A percentile compares a stretch with the other conserved stretches of the same genome.
These are phyloP conservation scores for Laticauda laticaudata DNA, from an alignment of 2,113 vertebrate genomes.

Conservation along the genomic window DNA sequence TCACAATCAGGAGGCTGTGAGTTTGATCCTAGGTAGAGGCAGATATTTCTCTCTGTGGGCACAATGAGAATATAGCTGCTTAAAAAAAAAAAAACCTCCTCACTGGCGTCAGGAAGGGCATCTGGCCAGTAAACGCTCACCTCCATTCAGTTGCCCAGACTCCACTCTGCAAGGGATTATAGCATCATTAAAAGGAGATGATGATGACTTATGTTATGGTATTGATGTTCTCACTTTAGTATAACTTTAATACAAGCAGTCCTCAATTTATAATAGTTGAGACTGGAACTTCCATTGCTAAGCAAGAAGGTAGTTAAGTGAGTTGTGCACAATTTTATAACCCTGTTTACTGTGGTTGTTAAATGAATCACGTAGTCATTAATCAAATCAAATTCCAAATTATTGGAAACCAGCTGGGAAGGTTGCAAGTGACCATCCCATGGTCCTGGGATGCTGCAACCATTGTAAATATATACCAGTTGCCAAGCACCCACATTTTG, in stretches of 20 bases:
- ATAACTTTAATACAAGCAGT: background rate
- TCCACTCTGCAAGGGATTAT: no score
- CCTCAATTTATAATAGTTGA: background rate
- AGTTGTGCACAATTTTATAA: background rate
- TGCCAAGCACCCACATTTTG: background rate
- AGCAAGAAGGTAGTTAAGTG: background rate
- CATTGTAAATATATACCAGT: background rate
- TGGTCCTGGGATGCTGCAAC: background rate
- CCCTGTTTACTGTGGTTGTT: background rate
- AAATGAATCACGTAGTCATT: background rate
- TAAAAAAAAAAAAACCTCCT: no score
- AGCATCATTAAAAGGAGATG: no score
- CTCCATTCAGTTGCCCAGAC: no score
- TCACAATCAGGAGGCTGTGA: no score
- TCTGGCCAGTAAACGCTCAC: no score
- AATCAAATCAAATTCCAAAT: background rate
- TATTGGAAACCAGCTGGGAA: background rate
- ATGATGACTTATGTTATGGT: background rate
- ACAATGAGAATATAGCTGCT: no score
- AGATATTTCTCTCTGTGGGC: no score
- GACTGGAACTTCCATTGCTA: background rate
- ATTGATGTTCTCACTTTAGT: background rate
- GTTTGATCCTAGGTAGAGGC: no score
- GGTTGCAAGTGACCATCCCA: background rate
- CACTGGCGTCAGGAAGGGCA: no score